These are phyloP conservation scores for Andrena hattorfiana DNA, from an alignment of 2,888 invertebrate genomes.

Conservation along the genomic window DNA sequence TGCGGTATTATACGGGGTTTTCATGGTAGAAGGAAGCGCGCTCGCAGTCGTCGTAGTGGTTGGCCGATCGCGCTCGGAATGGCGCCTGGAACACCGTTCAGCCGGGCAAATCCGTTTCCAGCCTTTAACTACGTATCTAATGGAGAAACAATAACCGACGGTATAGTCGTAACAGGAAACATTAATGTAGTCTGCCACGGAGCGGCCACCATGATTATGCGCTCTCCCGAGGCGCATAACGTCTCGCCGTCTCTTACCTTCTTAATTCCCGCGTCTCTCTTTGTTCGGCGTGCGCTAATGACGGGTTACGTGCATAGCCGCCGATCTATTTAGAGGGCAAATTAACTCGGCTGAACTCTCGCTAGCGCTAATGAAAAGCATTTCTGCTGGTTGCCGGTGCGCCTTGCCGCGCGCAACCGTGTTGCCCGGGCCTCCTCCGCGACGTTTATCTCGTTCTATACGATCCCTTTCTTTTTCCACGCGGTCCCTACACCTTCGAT, in stretches of 20 bases:
- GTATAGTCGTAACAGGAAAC: conserved; percentile 63
- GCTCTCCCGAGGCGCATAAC: conserved; percentile 22
- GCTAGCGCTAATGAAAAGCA: conserved; percentile 68
- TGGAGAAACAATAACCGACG: conserved; percentile 76
- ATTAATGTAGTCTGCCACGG: conserved; percentile 49
- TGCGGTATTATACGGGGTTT: conserved; percentile 10
- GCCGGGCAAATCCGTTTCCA: conserved; percentile 14
- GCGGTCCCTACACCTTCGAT: neutral
- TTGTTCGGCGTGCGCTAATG: conserved; percentile 67
- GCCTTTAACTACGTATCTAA: conserved; percentile 70
- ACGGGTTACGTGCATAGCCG: conserved; percentile 62
- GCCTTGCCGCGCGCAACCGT: conserved; percentile 31
- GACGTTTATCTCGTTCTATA: conserved; percentile 17
- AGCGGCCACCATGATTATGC: conserved; percentile 41
- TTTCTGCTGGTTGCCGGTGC: conserved; percentile 55
- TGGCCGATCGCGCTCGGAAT: neutral
- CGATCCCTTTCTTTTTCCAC: neutral
- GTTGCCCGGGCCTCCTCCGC: conserved; percentile 1
- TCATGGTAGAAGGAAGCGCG: conserved; percentile 11
- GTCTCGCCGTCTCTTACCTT: conserved; percentile 43
- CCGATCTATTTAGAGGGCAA: conserved; percentile 71
- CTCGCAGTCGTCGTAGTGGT: neutral
- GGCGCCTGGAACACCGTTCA: neutral
- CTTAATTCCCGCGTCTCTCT: conserved; percentile 58
- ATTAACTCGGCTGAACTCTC: conserved; percentile 68